Conservation (phyloP, 2,888 invertebrate species). For the Margaritifera margaritifera region DNA sequence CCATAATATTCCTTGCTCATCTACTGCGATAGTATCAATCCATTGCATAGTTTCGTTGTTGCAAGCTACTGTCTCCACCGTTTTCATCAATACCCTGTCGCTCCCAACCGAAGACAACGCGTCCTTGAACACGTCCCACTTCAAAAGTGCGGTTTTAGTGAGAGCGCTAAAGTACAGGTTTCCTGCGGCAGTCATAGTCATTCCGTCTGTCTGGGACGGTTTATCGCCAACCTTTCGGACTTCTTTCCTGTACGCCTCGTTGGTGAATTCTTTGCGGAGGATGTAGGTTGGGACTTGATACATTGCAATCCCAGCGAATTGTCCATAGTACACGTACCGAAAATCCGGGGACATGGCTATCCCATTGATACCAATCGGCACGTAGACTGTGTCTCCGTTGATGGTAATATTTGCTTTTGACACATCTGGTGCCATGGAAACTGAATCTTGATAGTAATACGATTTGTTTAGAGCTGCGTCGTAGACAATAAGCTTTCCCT, state of each 20-base stretch:
- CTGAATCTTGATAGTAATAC: conserved; percentile 32
- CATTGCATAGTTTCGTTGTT: conserved; percentile 42
- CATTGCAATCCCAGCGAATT: conserved; percentile 39
- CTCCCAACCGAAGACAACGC: conserved; percentile 9
- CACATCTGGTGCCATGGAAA: conserved; percentile 30
- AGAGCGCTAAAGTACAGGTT: conserved; percentile 39
- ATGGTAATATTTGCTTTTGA: conserved; percentile 36
- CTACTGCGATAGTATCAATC: conserved; percentile 42
- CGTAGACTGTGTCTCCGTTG: conserved; percentile 16
- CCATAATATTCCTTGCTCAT: conserved; percentile 44
- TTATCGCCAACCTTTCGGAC: conserved; percentile 40
- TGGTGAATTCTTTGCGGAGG: conserved; percentile 19
- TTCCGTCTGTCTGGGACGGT: conserved; percentile 33
- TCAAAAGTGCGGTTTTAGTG: conserved; percentile 29
- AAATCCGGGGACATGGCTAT: conserved; percentile 52
- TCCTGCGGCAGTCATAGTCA: conserved; percentile 34
- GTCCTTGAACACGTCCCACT: conserved; percentile 33
- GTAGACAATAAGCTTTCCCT: conserved; percentile 43
- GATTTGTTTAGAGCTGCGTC: conserved; percentile 31
- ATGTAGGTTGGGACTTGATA: conserved; percentile 44
- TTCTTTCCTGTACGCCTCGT: conserved; percentile 18
- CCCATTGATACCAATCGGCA: conserved; percentile 41
- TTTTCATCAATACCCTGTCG: conserved; percentile 3
- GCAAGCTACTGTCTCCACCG: conserved; percentile 21
- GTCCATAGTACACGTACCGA: conserved; percentile 43